Evolutionary conservation across 64 coral and sea anemone genomes (phyloP).

Genomic region (Montipora foliosa): DNA sequence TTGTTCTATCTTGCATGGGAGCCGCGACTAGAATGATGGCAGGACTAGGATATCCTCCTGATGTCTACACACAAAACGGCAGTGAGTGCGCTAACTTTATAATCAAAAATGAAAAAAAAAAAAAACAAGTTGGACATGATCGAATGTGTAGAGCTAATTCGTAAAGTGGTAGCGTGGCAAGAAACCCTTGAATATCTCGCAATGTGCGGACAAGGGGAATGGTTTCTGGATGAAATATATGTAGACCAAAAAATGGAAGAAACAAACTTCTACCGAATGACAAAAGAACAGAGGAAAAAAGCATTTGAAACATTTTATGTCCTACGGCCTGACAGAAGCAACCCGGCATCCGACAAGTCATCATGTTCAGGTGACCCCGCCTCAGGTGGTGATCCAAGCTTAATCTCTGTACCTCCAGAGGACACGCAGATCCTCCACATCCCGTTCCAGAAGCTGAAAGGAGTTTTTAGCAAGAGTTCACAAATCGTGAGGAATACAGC

Average conservation of each 20-base stretch:
- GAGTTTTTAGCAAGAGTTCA: background rate
- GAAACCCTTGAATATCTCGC: background rate
- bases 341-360: background rate
- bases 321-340: background rate
- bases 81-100: constrained; percentile 8
- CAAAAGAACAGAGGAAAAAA: background rate
- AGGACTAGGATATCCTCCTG: constrained; percentile 18
- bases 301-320: background rate
- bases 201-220: background rate
- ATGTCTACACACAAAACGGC: constrained; percentile 24
- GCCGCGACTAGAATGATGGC: background rate
- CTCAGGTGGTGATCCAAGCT: too few relatives aligned
- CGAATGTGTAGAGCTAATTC: background rate
- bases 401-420: background rate
- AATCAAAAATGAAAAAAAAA: too few relatives aligned
- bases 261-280: background rate
- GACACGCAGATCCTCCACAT: background rate
- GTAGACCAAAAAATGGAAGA: background rate
- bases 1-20: constrained; percentile 4
- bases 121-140: too few relatives aligned
- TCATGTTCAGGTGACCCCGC: background rate
- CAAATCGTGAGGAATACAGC: background rate
- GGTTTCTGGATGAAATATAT: background rate
- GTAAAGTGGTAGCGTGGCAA: background rate
- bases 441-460: background rate